A percentile compares a stretch with the other conserved stretches of the same genome.
Evolutionary conservation across 2,113 vertebrate genomes (phyloP).

Genomic region (Vireo altiloquus): DNA sequence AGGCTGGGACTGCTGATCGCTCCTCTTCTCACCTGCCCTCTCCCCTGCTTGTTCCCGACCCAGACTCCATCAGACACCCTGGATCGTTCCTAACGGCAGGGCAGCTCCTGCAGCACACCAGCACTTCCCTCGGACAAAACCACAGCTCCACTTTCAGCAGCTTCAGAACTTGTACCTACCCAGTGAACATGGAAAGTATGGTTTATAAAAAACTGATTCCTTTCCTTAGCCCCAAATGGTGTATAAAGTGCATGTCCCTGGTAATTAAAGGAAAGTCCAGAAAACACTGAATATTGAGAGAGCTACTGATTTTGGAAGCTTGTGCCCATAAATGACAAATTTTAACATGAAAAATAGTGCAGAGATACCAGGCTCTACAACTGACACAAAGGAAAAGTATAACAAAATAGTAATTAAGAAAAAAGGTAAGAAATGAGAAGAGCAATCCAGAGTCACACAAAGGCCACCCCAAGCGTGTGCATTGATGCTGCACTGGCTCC

Average conservation of each 20-base stretch:
- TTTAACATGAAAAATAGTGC: background rate
- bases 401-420: background rate
- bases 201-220: background rate
- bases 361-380: background rate
- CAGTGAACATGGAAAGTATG: background rate
- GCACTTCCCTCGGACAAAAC: background rate
- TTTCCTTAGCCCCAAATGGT: background rate
- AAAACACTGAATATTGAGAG: background rate
- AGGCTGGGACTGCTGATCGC: background rate
- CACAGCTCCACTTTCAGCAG: background rate
- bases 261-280: background rate
- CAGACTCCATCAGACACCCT: background rate
- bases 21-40: background rate
- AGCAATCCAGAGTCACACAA: background rate
- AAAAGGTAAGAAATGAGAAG: background rate
- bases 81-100: background rate
- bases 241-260: rapidly evolving
- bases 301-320: background rate
- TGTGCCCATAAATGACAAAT: background rate
- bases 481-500: background rate
- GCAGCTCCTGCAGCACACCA: background rate
- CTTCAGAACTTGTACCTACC: background rate
- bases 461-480: background rate
- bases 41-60: background rate
- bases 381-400: background rate